phyloP scores from a whole-genome alignment of 2,888 invertebrate species.

The Ophonus ardosiacus region DNA sequence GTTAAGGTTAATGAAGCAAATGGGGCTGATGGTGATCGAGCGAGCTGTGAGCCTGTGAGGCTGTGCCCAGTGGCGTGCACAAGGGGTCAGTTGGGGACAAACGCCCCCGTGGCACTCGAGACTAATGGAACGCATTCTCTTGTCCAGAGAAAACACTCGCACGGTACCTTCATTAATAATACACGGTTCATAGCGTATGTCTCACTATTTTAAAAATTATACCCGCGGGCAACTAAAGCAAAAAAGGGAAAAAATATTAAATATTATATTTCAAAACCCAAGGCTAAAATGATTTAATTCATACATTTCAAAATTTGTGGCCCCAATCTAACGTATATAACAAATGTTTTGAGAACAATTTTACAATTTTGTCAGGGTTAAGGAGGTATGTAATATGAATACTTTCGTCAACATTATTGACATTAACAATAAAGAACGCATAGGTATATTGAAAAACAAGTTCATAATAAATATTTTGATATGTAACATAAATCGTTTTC shows the following conservation, averaged over 20 bases:
- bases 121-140: constrained; percentile 58
- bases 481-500: no score
- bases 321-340: no score
- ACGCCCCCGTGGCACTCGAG: constrained; percentile 39
- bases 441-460: no score
- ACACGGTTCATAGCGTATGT: constrained; percentile 5
- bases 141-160: constrained; percentile 13
- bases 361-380: no score
- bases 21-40: constrained; percentile 60
- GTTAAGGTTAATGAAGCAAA: constrained; percentile 61
- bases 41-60: neutral
- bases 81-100: neutral
- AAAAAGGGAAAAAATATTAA: neutral
- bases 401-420: no score
- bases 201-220: constrained; percentile 18
- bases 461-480: no score
- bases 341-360: no score
- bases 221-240: neutral
- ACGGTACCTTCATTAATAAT: constrained; percentile 37
- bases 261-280: neutral
- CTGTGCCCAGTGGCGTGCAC: neutral
- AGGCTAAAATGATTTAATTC: neutral
- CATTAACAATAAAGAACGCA: no score
- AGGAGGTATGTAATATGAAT: no score
- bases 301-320: neutral